Evolutionary conservation across 2,797 vertebrate genomes (phyloP), one percentile per base, ranked within the genome.

Genomic region (Enteromius trimaculatus): DNA sequence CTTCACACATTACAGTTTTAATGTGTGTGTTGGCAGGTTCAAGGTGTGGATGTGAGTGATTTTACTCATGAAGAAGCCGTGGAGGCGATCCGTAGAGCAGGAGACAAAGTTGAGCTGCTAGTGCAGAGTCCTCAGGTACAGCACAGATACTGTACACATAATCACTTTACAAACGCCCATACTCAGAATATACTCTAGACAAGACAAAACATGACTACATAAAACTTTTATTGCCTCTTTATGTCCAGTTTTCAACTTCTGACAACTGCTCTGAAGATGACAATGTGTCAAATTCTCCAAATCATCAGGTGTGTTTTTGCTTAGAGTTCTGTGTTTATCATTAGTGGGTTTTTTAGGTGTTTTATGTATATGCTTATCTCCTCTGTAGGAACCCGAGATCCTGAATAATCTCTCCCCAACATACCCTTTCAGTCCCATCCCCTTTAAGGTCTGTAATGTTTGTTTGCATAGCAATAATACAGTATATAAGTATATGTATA

Each of bases 1-100:
- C 26, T 75, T 21, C 39, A 39, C 82, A 53, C 79, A 29, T 79
- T 77, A 47, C 60, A 26, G 11, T 82, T 78, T 62, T 70, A 11
- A 26, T 64, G 10, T 34, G 19, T 75, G 82, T 71, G 13, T 53
- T 37, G 19, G 72, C 87, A 99, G 98, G 98, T 99, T 92, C 95
- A 96, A 89, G 96, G 95, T 83, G 94, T 96, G 93, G 96, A 99
- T 91, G 94, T 99, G 86, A 95, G 95, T 92, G 96, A 97, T 88
- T 97, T 96, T 88, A 99, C 97, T 91, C 97, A 99, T 0, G 97
- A 99, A 88, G 95, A 98, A 94, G 97, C 96, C 75, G 97, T 98
- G 90, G 98, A 99, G 92, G 96, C 96, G 88, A 99, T 99, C 92
- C 97, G 98, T 90, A 96, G 91, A 90, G 96, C 97, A 85, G 96